phyloP scores from a whole-genome alignment of 2,113 vertebrate genomes.

The Trematomus loennbergii region DNA sequence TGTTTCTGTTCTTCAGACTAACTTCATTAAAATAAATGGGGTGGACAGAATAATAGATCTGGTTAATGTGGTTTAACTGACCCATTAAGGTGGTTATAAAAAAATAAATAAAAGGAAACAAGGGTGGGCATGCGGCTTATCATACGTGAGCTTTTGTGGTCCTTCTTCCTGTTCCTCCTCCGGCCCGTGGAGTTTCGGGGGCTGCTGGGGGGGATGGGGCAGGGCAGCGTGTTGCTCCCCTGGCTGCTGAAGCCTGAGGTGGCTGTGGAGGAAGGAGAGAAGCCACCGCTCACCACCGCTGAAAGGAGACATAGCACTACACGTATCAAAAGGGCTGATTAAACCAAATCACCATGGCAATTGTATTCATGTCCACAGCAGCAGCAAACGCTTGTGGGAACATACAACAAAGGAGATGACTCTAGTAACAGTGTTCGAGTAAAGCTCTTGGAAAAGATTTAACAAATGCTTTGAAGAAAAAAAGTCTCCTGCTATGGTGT shows the following conservation, averaged over 20 bases:
- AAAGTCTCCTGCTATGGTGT: slow-evolving; percentile 50
- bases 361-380: neutral
- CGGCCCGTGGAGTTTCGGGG: slow-evolving; percentile 88
- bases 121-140: neutral
- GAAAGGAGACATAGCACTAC: slow-evolving; percentile 59
- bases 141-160: slow-evolving; percentile 95
- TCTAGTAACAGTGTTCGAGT: slow-evolving; percentile 1
- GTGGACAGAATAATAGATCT: neutral
- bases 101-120: too few relatives aligned
- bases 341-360: slow-evolving; percentile 18
- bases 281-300: slow-evolving; percentile 92
- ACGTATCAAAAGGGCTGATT: slow-evolving; percentile 35
- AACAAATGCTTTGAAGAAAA: slow-evolving; percentile 55
- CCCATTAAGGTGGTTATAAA: neutral
- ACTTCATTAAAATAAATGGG: neutral
- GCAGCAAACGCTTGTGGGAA: neutral
- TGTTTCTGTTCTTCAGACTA: neutral
- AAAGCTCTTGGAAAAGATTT: slow-evolving; percentile 40
- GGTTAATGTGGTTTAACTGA: neutral
- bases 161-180: slow-evolving; percentile 90
- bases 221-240: slow-evolving; percentile 88
- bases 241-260: slow-evolving; percentile 89
- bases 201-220: slow-evolving; percentile 86
- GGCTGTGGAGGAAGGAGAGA: slow-evolving; percentile 91
- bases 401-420: slow-evolving; percentile 20